Evolutionary conservation across 2,888 invertebrate genomes (phyloP).

Genomic region (Germaria angustata): DNA sequence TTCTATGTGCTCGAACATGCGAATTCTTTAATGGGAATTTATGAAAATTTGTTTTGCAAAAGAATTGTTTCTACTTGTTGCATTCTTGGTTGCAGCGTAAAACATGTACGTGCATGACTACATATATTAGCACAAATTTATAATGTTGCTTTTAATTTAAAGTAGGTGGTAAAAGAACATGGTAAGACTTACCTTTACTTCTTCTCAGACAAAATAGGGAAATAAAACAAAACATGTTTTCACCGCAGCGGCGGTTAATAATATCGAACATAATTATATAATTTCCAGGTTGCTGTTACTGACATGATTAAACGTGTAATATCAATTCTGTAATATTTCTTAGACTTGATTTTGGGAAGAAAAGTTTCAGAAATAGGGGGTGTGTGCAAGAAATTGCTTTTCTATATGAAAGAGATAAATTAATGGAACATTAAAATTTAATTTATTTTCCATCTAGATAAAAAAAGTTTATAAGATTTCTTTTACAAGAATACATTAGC

Average conservation of each 20-base stretch:
- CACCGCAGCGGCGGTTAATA: slow-evolving; percentile 41
- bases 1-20: slow-evolving; percentile 13
- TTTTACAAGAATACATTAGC: too few relatives aligned
- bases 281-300: slow-evolving; percentile 19
- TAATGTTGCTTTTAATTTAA: slow-evolving; percentile 48
- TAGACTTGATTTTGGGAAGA: background rate
- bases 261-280: slow-evolving; percentile 45
- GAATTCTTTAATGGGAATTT: slow-evolving; percentile 54
- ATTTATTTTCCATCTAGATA: background rate
- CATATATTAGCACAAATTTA: slow-evolving; percentile 52
- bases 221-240: slow-evolving; percentile 30
- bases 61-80: slow-evolving; percentile 14
- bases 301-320: slow-evolving; percentile 39
- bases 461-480: too few relatives aligned
- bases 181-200: background rate
- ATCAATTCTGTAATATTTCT: slow-evolving; percentile 3
- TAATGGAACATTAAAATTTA: slow-evolving; percentile 1
- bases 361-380: background rate
- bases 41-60: slow-evolving; percentile 57
- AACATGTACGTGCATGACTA: slow-evolving; percentile 35
- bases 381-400: background rate
- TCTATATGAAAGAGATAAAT: background rate
- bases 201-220: background rate
- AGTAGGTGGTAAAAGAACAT: slow-evolving; percentile 58
- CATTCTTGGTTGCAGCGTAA: slow-evolving; percentile 17